Evolutionary conservation across 2,888 invertebrate species (phyloP).

Genomic region (Eretmocerus hayati): DNA sequence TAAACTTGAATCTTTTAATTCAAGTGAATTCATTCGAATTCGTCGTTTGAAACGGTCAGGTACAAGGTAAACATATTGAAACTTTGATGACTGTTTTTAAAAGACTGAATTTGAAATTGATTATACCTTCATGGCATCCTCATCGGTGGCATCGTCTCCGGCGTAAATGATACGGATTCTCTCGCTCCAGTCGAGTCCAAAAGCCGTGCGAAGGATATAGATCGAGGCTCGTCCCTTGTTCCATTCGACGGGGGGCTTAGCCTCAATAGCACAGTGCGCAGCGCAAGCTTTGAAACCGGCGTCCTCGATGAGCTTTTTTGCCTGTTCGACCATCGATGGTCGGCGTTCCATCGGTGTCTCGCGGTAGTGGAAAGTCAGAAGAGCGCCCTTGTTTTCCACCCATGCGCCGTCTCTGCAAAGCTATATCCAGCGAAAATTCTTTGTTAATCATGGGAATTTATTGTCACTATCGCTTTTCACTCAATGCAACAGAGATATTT

Average conservation of each 20-base stretch:
- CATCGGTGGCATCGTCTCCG: constrained; percentile 83
- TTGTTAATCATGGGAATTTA: not conserved
- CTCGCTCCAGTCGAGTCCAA: constrained; percentile 88
- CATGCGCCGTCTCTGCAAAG: constrained; percentile 82
- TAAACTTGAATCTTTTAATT: too few relatives aligned
- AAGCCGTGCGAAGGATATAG: constrained; percentile 82
- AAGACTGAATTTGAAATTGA: too few relatives aligned
- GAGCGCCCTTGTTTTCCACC: constrained; percentile 86
- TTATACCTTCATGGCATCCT: constrained; percentile 79
- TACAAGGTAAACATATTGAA: too few relatives aligned
- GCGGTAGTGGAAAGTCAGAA: constrained; percentile 81
- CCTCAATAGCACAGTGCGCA: constrained; percentile 84
- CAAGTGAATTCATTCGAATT: too few relatives aligned
- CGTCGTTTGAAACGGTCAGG: too few relatives aligned
- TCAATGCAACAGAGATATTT: too few relatives aligned
- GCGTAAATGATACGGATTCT: constrained; percentile 83
- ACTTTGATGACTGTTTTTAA: too few relatives aligned
- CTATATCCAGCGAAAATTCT: constrained; percentile 42
- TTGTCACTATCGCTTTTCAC: too few relatives aligned
- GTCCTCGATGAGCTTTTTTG: constrained; percentile 63
- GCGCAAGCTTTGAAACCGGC: constrained; percentile 73
- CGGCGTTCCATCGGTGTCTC: constrained; percentile 70
- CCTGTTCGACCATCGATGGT: constrained; percentile 63
- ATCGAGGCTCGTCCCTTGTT: constrained; percentile 86
- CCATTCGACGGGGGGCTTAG: constrained; percentile 86